Conservation (phyloP, 2,888 invertebrate species). For the Macrophya alboannulata region DNA sequence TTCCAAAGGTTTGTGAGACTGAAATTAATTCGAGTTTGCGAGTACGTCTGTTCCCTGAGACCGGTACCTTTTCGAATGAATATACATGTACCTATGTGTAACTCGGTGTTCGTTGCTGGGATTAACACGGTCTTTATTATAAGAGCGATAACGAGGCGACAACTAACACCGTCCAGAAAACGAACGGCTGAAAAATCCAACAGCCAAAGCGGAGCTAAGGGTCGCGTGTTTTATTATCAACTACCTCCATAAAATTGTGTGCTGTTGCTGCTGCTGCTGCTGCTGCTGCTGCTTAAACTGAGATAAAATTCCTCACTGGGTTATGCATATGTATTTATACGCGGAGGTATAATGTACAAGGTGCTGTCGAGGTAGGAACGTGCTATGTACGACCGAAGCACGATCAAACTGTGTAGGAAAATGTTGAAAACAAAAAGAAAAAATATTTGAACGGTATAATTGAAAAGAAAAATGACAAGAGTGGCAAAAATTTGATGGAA, state of each 20-base stretch:
- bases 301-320: conserved; percentile 38
- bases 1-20: no score
- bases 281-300: background rate
- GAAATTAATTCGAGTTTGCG: background rate
- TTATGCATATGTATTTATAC: background rate
- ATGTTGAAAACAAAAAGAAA: background rate
- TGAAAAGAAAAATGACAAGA: no score
- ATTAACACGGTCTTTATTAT: conserved; percentile 43
- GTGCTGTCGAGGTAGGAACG: no score
- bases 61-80: background rate
- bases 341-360: background rate
- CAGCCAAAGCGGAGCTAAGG: background rate
- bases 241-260: conserved; percentile 17
- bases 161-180: background rate
- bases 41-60: no score
- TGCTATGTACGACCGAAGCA: background rate
- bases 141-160: conserved; percentile 42
- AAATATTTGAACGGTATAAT: background rate
- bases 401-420: background rate
- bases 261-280: background rate
- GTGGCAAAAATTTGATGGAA: no score
- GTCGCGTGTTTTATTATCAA: conserved; percentile 47
- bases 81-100: background rate
- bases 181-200: background rate
- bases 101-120: background rate